Evolutionary conservation across 92 coral and sea anemone genomes (phyloP), one percentile per base, ranked within the genome.

Genomic region (Pocillopora meandrina): DNA sequence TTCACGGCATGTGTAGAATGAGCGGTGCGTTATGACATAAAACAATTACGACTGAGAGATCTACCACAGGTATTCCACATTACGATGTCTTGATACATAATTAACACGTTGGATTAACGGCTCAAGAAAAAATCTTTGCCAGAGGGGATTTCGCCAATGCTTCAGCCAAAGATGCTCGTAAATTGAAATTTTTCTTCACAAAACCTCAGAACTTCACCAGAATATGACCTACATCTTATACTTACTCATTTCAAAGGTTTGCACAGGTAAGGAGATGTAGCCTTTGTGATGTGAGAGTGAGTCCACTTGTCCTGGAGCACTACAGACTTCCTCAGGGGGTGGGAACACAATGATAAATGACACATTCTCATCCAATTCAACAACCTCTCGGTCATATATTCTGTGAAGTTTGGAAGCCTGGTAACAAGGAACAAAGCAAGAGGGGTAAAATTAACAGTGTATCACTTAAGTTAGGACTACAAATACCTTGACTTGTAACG

Each of bases 201-300:
- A 42, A 42, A 42, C 8, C 52, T 42, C 52, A 42, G 52, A 42
- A 42, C 4, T 42, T 42, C 52, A 42, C 0, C 52, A 42, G 1
- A 3, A 3, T 42, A 42, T 7, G 74, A 18, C 14, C 33, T 17
- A 66, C 8, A 35, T 17, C 72, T 35, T 1, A n/a, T 1, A 91
- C 99, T 90, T 87, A 96, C 99, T 94, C 99, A 96, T 96, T 91
- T 96, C 99, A 89, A 96, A 96, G n/a, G 93, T 95, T 80, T 95
- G 98, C 12, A 96, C 99, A 56, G 99, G 93, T 8, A 96, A 87
- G 20, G 99, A 94, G 75, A 96, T 95, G 81, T 90, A 95, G 72
- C 81, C 75, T 79, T 92, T 95, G 74, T 90, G 82, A 72, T 83
- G 84, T 21, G 93, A 86, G 64, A 96, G 89, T 2, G 92, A 84